Evolutionary conservation across 2,797 vertebrate genomes (phyloP).

Genomic region (Sarcophilus harrisii): DNA sequence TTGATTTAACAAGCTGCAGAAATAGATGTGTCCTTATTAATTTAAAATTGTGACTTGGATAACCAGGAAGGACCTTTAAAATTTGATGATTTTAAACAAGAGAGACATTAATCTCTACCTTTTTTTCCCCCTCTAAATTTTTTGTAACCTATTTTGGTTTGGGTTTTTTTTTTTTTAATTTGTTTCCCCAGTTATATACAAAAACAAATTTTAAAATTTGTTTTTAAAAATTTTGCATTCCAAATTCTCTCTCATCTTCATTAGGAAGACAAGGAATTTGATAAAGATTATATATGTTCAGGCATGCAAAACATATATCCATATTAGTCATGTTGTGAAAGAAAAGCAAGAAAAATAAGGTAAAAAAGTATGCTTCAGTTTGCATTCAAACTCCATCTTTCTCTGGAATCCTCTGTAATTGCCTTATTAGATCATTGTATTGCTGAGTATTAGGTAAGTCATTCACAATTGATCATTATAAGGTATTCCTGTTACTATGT

Average conservation of each 20-base stretch:
- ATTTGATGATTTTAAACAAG: background rate
- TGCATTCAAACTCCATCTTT: background rate
- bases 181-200: background rate
- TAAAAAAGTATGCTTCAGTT: background rate
- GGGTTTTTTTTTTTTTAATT: too few relatives aligned
- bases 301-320: background rate
- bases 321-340: background rate
- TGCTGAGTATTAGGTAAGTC: background rate
- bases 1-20: slow-evolving; percentile 30
- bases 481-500: background rate
- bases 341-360: background rate
- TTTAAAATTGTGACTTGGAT: background rate
- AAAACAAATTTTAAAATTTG: background rate
- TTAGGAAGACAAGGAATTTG: background rate
- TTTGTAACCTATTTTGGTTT: background rate
- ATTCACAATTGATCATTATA: background rate
- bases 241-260: background rate
- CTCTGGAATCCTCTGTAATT: background rate
- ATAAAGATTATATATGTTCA: background rate
- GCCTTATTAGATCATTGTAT: background rate
- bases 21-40: slow-evolving; percentile 38
- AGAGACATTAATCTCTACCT: background rate
- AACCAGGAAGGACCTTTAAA: background rate
- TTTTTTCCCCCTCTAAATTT: background rate
- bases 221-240: background rate